A percentile compares a stretch with the other conserved stretches of the same genome.
These are phyloP conservation scores for Andricus curvator DNA, from an alignment of 2,888 invertebrate genomes.

Conservation along the genomic window DNA sequence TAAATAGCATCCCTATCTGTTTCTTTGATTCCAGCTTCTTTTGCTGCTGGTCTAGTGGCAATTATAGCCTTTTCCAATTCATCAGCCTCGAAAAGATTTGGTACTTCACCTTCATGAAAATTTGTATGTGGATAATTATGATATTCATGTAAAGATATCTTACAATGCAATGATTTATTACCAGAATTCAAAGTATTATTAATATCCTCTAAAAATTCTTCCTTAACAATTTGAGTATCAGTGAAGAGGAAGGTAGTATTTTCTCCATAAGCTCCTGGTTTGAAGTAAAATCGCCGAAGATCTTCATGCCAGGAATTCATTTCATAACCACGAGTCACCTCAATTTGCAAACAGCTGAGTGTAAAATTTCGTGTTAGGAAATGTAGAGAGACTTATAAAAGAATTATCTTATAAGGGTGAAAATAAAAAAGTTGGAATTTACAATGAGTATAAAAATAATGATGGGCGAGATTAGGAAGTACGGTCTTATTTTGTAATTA, in stretches of 20 bases:
- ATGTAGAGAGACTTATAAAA: too few relatives aligned
- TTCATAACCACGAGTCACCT: constrained; percentile 91
- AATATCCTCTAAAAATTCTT: constrained; percentile 94
- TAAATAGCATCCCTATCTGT: constrained; percentile 88
- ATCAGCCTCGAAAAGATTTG: constrained; percentile 93
- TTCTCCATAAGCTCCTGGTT: constrained; percentile 86
- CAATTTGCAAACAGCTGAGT: constrained; percentile 91
- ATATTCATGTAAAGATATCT: constrained; percentile 12
- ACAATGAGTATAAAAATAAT: too few relatives aligned
- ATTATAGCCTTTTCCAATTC: constrained; percentile 91
- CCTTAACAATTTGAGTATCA: constrained; percentile 93
- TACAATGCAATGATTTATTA: constrained; percentile 59
- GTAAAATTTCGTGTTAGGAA: not conserved
- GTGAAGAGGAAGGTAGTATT: constrained; percentile 92
- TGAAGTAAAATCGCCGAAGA: constrained; percentile 87
- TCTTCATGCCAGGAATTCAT: constrained; percentile 92
- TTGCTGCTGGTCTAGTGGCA: constrained; percentile 86
- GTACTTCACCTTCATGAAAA: constrained; percentile 86
- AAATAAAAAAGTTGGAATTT: too few relatives aligned
- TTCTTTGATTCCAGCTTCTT: constrained; percentile 84
- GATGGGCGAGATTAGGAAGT: too few relatives aligned
- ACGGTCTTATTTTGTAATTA: too few relatives aligned
- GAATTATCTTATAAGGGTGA: too few relatives aligned
- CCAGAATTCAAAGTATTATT: constrained; percentile 95
- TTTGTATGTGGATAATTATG: not conserved